These are phyloP conservation scores for Mechanitis mazaeus DNA, from an alignment of 2,888 invertebrate species.

Conservation along the genomic window DNA sequence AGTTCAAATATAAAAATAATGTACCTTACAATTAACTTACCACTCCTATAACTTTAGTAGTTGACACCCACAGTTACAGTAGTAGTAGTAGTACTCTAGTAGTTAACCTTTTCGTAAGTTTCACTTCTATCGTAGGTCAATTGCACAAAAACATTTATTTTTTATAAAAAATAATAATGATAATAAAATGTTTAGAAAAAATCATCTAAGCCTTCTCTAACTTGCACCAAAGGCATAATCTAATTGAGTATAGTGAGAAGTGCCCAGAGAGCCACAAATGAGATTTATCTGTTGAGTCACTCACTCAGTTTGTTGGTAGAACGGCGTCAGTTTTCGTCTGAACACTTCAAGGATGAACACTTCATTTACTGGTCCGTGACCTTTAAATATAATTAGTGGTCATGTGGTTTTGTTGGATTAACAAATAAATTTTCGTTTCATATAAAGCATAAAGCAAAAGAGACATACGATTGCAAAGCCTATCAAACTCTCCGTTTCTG, in stretches of 20 bases:
- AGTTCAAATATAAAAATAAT: no score
- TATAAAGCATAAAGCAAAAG: slow-evolving; percentile 10
- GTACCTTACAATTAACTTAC: no score
- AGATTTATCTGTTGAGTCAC: slow-evolving; percentile 53
- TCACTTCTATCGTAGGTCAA: no score
- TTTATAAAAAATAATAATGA: no score
- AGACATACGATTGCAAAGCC: slow-evolving; percentile 10
- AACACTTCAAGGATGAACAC: slow-evolving; percentile 12
- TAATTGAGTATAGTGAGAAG: slow-evolving; percentile 50
- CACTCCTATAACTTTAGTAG: no score
- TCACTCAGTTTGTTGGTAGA: slow-evolving; percentile 29
- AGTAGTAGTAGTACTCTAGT: no score
- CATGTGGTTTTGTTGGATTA: no score
- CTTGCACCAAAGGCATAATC: slow-evolving; percentile 37
- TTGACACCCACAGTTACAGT: no score
- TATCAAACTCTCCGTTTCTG: slow-evolving; percentile 13
- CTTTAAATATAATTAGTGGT: no score
- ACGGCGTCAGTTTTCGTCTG: slow-evolving; percentile 14
- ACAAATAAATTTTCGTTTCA: neutral
- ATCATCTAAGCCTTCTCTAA: neutral
- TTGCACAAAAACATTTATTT: no score
- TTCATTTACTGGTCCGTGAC: neutral
- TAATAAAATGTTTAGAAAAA: no score
- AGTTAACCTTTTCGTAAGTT: no score
- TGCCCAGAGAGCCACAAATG: slow-evolving; percentile 54